phyloP scores from a whole-genome alignment of 2,797 vertebrate species.

The Petrocephalus sullivani region DNA sequence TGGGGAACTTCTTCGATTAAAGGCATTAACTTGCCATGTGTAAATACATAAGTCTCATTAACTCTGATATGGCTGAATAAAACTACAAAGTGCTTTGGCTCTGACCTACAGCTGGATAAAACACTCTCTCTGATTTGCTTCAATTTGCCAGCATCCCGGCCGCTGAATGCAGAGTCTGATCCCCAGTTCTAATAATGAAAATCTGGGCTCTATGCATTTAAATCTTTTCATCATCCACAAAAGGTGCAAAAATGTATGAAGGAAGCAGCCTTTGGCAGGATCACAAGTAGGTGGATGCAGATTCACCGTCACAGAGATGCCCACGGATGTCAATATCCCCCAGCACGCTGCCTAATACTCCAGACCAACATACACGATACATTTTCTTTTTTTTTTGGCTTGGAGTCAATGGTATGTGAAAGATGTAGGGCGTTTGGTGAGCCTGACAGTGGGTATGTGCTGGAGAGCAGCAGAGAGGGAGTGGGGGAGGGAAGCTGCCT shows the following conservation, averaged over 20 bases:
- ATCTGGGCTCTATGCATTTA: constrained; percentile 49
- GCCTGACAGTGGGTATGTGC: background rate
- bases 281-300: constrained; percentile 21
- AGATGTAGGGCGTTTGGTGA: background rate
- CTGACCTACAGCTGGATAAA: constrained; percentile 15
- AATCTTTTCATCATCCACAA: constrained; percentile 52
- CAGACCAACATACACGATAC: constrained; percentile 30
- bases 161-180: constrained; percentile 38
- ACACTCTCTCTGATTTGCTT: constrained; percentile 24
- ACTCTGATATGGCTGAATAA: background rate
- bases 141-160: constrained; percentile 41
- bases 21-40: background rate
- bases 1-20: background rate
- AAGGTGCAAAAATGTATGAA: constrained; percentile 52
- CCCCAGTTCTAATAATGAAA: constrained; percentile 49
- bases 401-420: background rate
- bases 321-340: constrained; percentile 54
- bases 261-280: constrained; percentile 28
- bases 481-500: background rate
- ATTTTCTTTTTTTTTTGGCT: constrained; percentile 29
- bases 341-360: constrained; percentile 35
- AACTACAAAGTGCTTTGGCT: background rate
- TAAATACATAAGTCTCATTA: background rate
- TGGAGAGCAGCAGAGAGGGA: background rate
- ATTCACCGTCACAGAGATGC: constrained; percentile 49